Evolutionary conservation across 2,888 invertebrate species (phyloP).

Genomic region (Tolmerus cingulatus): DNA sequence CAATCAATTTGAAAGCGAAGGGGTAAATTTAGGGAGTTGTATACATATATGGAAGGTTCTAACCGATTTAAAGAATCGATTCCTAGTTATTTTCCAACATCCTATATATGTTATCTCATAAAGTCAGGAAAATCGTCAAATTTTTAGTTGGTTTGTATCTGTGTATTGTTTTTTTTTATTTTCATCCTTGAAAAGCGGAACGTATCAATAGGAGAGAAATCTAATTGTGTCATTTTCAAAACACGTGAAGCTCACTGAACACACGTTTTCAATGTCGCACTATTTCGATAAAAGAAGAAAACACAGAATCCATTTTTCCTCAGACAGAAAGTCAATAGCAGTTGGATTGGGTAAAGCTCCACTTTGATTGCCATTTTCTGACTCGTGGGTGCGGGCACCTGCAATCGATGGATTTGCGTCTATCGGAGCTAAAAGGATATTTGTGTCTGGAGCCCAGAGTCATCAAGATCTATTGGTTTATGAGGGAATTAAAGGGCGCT

Average conservation of each 20-base stretch:
- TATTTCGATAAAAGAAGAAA: background rate
- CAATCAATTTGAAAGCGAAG: too few species aligned
- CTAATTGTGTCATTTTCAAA: background rate
- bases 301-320: background rate
- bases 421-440: background rate
- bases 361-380: background rate
- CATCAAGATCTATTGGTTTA: background rate
- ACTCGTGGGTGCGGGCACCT: background rate
- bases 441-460: background rate
- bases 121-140: background rate
- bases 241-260: background rate
- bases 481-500: background rate
- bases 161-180: background rate
- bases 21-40: too few species aligned
- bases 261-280: background rate
- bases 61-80: too few species aligned
- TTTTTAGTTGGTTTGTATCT: background rate
- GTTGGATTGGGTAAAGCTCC: background rate
- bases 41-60: too few species aligned
- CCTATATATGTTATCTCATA: background rate
- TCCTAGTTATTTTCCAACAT: background rate
- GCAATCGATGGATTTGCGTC: background rate
- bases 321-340: slow-evolving; percentile 6
- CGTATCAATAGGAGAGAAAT: too few species aligned
- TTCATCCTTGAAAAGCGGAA: background rate